Evolutionary conservation across 37 sponge, comb jelly and placozoan species (phyloP).

Genomic region (Beroe forskalii): DNA sequence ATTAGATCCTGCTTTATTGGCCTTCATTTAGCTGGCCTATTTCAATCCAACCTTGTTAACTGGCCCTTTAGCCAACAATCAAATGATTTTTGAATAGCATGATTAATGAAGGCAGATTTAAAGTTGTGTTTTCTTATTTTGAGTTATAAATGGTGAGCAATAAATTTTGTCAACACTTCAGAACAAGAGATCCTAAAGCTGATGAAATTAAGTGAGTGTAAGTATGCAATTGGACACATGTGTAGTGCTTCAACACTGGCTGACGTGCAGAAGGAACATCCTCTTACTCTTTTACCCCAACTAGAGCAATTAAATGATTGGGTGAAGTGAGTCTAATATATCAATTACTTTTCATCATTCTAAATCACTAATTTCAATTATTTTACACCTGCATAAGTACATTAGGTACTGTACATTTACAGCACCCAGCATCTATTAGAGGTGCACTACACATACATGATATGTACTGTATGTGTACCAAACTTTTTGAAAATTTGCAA

Average conservation of each 20-base stretch:
- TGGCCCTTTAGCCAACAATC: background rate
- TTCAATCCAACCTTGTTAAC: background rate
- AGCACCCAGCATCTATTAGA: no score
- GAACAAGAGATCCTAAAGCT: conserved; percentile 16
- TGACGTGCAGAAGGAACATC: background rate
- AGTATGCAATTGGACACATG: conserved; percentile 62
- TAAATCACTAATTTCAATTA: no score
- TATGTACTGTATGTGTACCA: no score
- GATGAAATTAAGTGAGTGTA: conserved; percentile 35
- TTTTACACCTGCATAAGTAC: no score
- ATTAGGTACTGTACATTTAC: no score
- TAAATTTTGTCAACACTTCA: no score
- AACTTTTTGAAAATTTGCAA: background rate
- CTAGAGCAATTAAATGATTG: conserved; percentile 23
- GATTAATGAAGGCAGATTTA: no score
- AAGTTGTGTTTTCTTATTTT: no score
- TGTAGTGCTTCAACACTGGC: background rate
- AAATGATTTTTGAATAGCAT: no score
- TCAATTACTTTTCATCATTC: background rate
- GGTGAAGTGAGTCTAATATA: conserved; percentile 31
- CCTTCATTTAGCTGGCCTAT: no score
- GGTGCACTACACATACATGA: no score
- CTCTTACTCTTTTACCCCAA: background rate
- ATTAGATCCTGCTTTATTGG: background rate
- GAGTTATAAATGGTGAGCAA: no score